A percentile compares a stretch with the other conserved stretches of the same genome.
These are phyloP conservation scores for Hydrolagus colliei DNA, from an alignment of 2,797 vertebrate genomes.

Conservation along the genomic window DNA sequence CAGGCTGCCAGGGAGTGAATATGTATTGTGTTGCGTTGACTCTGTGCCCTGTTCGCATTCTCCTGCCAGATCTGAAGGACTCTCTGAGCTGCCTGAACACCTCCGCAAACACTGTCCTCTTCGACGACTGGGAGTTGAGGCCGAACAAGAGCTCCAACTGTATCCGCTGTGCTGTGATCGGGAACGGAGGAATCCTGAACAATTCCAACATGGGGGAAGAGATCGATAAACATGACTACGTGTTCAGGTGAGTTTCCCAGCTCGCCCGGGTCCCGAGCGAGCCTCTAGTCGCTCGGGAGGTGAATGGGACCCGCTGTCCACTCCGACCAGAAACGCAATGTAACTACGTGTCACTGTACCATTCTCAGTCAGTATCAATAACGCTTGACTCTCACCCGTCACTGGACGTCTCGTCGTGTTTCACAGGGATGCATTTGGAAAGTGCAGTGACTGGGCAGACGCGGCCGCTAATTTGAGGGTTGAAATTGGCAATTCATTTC, in stretches of 20 bases:
- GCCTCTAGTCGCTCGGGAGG: too few relatives aligned
- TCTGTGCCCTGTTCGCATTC: neutral
- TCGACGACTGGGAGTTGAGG: slow-evolving; percentile 56
- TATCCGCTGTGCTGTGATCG: slow-evolving; percentile 65
- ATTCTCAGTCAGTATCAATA: too few relatives aligned
- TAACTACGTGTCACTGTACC: neutral
- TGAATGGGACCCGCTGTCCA: too few relatives aligned
- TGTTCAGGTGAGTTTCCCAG: slow-evolving; percentile 59
- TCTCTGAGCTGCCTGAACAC: slow-evolving; percentile 57
- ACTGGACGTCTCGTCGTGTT: too few relatives aligned
- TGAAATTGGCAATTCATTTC: too few relatives aligned
- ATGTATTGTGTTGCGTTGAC: neutral
- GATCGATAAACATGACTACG: slow-evolving; percentile 67
- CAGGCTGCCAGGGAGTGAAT: too few relatives aligned
- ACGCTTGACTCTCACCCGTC: too few relatives aligned
- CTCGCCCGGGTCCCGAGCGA: too few relatives aligned
- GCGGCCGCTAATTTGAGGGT: too few relatives aligned
- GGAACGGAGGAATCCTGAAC: slow-evolving; percentile 68
- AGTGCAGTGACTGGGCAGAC: too few relatives aligned
- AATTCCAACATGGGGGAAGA: slow-evolving; percentile 58
- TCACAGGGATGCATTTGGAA: too few relatives aligned
- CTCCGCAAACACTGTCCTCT: slow-evolving; percentile 49
- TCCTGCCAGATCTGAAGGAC: slow-evolving; percentile 49
- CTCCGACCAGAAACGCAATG: too few relatives aligned
- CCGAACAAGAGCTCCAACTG: slow-evolving; percentile 39